phyloP scores from a whole-genome alignment of 2,888 invertebrate species.

The Prenolepis imparis region DNA sequence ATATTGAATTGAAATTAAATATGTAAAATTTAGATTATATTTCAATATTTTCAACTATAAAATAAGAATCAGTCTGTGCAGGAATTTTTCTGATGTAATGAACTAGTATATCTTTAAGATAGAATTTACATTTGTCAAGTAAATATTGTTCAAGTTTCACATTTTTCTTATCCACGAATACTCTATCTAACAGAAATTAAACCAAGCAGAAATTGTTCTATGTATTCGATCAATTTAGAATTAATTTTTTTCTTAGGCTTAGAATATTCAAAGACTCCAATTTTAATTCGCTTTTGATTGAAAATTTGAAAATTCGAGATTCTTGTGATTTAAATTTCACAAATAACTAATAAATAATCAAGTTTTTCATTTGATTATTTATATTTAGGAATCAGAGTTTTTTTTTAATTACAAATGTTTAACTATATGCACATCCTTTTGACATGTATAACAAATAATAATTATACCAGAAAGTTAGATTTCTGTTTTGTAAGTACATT shows the following conservation, averaged over 20 bases:
- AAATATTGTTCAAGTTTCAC: background rate
- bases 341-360: background rate
- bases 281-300: background rate
- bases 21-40: slow-evolving; percentile 17
- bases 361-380: background rate
- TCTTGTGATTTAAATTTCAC: background rate
- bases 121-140: background rate
- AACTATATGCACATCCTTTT: background rate
- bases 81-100: background rate
- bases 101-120: background rate
- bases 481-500: background rate
- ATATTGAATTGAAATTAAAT: background rate
- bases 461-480: background rate
- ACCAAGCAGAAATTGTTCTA: background rate
- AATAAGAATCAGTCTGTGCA: background rate
- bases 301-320: background rate
- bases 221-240: background rate
- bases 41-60: background rate
- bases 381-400: background rate
- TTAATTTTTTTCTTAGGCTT: background rate
- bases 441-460: background rate
- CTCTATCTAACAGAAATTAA: too few relatives aligned
- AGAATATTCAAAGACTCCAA: background rate
- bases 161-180: slow-evolving; percentile 1
- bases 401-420: background rate